phyloP scores from a whole-genome alignment of 2,113 vertebrate species.

The Miniopterus natalensis region DNA sequence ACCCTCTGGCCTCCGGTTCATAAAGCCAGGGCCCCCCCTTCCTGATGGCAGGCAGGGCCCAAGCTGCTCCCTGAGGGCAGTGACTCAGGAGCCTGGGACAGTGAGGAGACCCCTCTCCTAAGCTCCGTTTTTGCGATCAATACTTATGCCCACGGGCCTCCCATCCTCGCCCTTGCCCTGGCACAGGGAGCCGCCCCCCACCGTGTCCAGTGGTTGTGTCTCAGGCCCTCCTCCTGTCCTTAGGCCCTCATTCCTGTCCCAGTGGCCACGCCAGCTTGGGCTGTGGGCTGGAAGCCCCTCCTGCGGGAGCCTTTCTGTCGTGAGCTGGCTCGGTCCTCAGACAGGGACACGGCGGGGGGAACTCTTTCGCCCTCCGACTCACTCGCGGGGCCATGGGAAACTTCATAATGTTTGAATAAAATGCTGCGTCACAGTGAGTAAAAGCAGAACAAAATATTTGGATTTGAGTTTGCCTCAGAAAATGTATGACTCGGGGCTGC shows the following conservation, averaged over 20 bases:
- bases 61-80: neutral
- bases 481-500: neutral
- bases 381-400: neutral
- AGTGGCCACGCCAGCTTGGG: neutral
- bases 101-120: neutral
- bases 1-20: neutral
- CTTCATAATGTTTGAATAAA: neutral
- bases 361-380: neutral
- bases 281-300: neutral
- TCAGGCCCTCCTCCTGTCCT: neutral
- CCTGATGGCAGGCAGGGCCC: rapidly evolving
- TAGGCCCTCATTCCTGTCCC: no score
- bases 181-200: neutral
- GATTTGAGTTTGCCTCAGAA: conserved; percentile 41
- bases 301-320: no score
- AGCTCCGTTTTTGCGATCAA: neutral
- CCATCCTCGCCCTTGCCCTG: neutral
- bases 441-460: conserved; percentile 19
- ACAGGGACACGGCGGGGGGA: neutral
- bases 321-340: no score
- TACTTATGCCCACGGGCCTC: neutral
- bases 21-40: neutral
- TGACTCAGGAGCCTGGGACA: neutral
- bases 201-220: no score
- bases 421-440: neutral